Evolutionary conservation across 2,888 invertebrate genomes (phyloP).

Genomic region (Himalopsyche kuldschensis): DNA sequence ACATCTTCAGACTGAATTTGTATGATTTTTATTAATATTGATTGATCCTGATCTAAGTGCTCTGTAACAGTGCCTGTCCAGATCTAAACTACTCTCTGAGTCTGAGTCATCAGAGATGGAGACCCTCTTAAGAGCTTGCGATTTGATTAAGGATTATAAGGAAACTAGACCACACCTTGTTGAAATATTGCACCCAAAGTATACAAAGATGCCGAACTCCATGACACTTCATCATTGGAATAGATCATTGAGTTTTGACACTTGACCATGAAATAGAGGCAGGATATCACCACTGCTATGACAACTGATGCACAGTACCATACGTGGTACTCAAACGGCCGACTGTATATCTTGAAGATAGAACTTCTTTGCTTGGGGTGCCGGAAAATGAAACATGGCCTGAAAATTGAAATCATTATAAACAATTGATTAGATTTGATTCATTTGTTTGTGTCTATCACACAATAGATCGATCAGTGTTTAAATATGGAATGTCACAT

Average conservation of each 20-base stretch:
- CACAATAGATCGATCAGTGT: too few relatives aligned
- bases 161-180: constrained; percentile 48
- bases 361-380: constrained; percentile 65
- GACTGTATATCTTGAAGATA: constrained; percentile 64
- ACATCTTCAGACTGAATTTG: background rate
- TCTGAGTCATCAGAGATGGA: too few relatives aligned
- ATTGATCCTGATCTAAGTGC: too few relatives aligned
- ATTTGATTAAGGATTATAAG: too few relatives aligned
- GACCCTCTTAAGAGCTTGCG: too few relatives aligned
- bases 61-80: too few relatives aligned
- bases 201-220: constrained; percentile 54
- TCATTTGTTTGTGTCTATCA: too few relatives aligned
- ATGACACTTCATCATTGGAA: constrained; percentile 48
- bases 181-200: constrained; percentile 54
- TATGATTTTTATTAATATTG: too few relatives aligned
- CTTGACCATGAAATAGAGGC: constrained; percentile 6
- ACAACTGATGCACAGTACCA: constrained; percentile 59
- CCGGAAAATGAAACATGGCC: constrained; percentile 68
- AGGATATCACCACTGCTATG: constrained; percentile 42
- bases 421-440: too few relatives aligned
- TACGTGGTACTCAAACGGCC: constrained; percentile 62
- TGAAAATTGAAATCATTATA: too few relatives aligned
- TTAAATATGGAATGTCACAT: too few relatives aligned
- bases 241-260: constrained; percentile 35
- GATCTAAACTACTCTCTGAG: too few relatives aligned